Percentiles rank a stretch among this genome's conserved stretches.
phyloP scores from a whole-genome alignment of 2,113 vertebrate genomes.

The Odocoileus hemionus region DNA sequence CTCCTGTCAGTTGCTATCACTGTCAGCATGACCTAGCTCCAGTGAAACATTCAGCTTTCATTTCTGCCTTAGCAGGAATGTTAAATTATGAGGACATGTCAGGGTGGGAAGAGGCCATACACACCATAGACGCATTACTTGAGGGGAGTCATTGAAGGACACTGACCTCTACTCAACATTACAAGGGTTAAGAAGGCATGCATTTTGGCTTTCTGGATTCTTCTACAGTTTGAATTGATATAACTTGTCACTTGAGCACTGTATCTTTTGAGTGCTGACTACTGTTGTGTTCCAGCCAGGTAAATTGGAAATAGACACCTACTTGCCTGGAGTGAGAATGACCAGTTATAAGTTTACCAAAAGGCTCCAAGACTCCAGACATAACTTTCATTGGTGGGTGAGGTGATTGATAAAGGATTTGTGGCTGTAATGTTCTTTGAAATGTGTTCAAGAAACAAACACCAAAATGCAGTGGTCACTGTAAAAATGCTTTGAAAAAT shows the following conservation, averaged over 20 bases:
- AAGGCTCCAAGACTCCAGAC: neutral
- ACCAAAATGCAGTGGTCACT: neutral
- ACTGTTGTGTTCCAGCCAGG: neutral
- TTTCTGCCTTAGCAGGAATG: neutral
- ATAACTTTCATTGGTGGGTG: neutral
- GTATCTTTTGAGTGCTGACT: neutral
- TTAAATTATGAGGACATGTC: neutral
- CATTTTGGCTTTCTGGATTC: neutral
- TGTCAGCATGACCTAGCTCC: slow-evolving; percentile 39
- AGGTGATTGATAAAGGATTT: neutral
- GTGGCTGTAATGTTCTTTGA: neutral
- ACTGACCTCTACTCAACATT: neutral
- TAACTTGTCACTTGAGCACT: neutral
- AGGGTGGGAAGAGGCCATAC: neutral
- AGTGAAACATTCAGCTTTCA: slow-evolving; percentile 13
- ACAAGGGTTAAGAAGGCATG: neutral
- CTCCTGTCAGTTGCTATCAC: slow-evolving; percentile 36
- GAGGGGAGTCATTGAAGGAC: neutral
- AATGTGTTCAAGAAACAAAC: neutral
- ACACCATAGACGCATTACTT: neutral
- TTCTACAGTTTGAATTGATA: neutral
- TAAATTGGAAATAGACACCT: neutral
- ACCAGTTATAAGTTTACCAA: neutral
- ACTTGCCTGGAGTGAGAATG: neutral
- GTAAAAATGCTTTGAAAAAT: neutral